Conservation (phyloP, 2,888 invertebrate species). For the Synergus laeviventris region DNA sequence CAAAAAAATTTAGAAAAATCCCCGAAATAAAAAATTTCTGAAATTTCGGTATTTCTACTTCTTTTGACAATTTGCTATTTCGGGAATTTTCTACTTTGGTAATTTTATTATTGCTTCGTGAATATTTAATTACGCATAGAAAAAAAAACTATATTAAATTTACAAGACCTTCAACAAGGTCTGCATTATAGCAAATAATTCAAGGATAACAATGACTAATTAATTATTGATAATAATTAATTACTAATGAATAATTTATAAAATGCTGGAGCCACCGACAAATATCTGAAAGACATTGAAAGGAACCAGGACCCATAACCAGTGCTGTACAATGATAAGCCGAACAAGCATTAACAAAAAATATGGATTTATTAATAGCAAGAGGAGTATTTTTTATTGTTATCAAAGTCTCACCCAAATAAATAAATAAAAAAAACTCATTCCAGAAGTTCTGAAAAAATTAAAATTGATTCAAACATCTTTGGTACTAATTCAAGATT, state of each 20-base stretch:
- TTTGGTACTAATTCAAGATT: too few species aligned
- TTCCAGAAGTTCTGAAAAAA: not conserved
- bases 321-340: conserved; percentile 73
- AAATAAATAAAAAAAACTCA: not conserved
- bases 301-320: conserved; percentile 70
- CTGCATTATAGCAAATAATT: not conserved
- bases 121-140: not conserved
- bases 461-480: too few species aligned
- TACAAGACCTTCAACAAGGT: not conserved
- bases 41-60: too few species aligned
- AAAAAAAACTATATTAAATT: not conserved
- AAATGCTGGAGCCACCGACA: conserved; percentile 67
- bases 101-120: too few species aligned
- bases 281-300: conserved; percentile 71
- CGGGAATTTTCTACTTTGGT: too few species aligned
- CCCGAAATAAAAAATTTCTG: too few species aligned
- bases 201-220: not conserved
- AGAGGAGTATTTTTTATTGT: conserved; percentile 26
- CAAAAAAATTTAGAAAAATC: too few species aligned
- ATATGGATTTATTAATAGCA: conserved; percentile 38
- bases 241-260: not conserved
- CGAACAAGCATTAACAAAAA: conserved; percentile 64
- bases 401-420: conserved; percentile 49
- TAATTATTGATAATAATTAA: not conserved
- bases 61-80: too few species aligned